phyloP scores from a whole-genome alignment of 2,888 invertebrate genomes.

The Philopedon plagiatum region DNA sequence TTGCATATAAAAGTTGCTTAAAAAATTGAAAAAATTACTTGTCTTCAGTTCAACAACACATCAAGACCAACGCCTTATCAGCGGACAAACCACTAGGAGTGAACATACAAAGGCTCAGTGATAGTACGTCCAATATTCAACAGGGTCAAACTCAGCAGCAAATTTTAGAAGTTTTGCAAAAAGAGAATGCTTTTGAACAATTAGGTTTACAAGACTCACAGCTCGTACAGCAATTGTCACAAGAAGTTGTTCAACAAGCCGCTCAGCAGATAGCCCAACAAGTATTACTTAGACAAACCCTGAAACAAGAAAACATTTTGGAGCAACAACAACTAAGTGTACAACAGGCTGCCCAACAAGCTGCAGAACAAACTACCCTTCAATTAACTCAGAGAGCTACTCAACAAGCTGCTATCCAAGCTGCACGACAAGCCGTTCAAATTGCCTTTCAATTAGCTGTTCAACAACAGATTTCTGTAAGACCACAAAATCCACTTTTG shows the following conservation, averaged over 20 bases:
- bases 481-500: not conserved
- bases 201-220: not conserved
- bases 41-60: not conserved
- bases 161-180: not conserved
- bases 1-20: slow-evolving; percentile 2
- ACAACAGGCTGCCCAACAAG: not conserved
- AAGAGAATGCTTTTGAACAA: not conserved
- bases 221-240: not conserved
- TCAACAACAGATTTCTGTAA: not conserved
- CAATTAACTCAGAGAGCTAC: not conserved
- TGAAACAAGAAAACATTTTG: not conserved
- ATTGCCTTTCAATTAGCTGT: not conserved
- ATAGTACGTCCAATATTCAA: not conserved
- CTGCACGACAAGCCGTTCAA: not conserved
- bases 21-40: not conserved
- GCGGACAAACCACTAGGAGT: not conserved
- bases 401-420: not conserved
- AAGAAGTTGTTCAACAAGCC: not conserved
- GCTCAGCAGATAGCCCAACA: not conserved
- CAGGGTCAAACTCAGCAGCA: not conserved
- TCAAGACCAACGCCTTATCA: not conserved
- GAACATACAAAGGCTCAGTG: not conserved
- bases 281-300: not conserved
- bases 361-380: not conserved
- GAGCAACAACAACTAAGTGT: not conserved